phyloP scores from a whole-genome alignment of 2,888 invertebrate genomes.

The Nipponacmea schrenckii region DNA sequence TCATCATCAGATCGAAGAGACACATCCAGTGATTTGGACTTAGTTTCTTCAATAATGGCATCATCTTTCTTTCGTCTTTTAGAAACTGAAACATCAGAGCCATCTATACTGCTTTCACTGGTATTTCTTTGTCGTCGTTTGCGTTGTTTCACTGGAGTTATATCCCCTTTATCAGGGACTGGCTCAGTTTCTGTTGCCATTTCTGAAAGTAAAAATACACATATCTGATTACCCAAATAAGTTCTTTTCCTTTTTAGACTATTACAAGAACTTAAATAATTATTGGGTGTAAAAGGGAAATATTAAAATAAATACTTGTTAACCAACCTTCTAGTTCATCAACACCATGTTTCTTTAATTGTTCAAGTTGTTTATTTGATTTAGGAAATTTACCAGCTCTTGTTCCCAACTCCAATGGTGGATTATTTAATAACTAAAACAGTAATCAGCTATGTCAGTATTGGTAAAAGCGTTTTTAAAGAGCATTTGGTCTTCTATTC shows the following conservation, averaged over 20 bases:
- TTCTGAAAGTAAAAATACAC: constrained; percentile 11
- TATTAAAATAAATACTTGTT: neutral
- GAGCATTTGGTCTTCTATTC: neutral
- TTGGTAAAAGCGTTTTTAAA: neutral
- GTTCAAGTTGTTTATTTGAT: constrained; percentile 45
- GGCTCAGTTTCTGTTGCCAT: constrained; percentile 29
- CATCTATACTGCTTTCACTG: constrained; percentile 43
- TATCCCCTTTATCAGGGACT: constrained; percentile 1
- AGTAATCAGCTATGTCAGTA: neutral
- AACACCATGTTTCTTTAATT: constrained; percentile 41
- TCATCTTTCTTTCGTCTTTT: constrained; percentile 28
- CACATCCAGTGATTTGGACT: neutral
- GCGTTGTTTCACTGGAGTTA: constrained; percentile 27
- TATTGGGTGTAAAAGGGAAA: neutral
- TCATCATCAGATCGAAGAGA: constrained; percentile 21
- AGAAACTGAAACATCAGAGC: constrained; percentile 20
- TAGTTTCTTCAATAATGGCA: neutral
- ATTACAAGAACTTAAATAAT: too few species aligned
- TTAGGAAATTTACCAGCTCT: constrained; percentile 55
- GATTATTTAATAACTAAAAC: constrained; percentile 52
- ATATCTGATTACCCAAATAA: too few species aligned
- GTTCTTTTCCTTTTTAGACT: too few species aligned
- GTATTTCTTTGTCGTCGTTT: constrained; percentile 32
- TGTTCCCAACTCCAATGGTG: constrained; percentile 39
- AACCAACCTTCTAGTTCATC: constrained; percentile 24